Evolutionary conservation across 2,113 vertebrate genomes (phyloP).

Genomic region (Notiomystis cincta): DNA sequence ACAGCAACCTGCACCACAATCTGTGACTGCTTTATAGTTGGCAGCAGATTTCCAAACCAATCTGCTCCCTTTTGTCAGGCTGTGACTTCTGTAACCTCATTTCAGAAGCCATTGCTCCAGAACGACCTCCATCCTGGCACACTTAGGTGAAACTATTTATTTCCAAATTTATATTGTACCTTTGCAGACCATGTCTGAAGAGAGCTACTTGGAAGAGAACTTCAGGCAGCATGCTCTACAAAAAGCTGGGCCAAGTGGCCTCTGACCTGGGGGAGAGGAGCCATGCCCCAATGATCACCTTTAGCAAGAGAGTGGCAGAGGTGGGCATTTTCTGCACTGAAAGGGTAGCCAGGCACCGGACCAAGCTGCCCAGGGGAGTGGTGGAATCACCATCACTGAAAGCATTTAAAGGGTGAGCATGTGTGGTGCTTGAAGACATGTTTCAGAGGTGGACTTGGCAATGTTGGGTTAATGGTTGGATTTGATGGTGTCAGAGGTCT

Average conservation of each 20-base stretch:
- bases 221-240: background rate
- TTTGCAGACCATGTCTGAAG: background rate
- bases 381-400: background rate
- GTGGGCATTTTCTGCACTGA: background rate
- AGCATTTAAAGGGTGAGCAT: background rate
- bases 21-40: background rate
- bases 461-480: background rate
- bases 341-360: background rate
- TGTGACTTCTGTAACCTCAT: background rate
- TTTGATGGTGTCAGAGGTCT: background rate
- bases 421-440: accelerated
- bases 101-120: background rate
- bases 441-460: background rate
- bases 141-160: background rate
- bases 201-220: background rate
- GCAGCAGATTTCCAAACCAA: background rate
- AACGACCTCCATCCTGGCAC: accelerated
- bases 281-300: accelerated
- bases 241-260: background rate
- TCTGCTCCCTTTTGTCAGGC: background rate
- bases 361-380: background rate
- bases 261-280: background rate
- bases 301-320: accelerated
- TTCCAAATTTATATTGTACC: background rate
- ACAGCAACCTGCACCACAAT: background rate